Base-by-base conservation (phyloP, 2,797 vertebrate genomes). In the Bradypodion ventrale region DNA sequence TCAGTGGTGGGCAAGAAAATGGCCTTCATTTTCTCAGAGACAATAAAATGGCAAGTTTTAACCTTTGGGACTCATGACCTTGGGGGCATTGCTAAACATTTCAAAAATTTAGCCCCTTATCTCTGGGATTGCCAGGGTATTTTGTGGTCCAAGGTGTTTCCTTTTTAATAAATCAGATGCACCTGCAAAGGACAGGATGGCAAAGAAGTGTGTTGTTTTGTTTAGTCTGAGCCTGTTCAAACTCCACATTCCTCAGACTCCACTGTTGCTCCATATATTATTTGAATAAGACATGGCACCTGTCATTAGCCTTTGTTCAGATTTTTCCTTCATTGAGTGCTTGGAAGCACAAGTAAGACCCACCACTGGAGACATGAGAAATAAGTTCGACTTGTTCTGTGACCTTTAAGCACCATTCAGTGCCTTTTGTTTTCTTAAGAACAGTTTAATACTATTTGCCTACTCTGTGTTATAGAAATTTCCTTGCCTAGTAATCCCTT, bases 231-330 rank as follows among this genome's bases (percentile, higher is more conserved):
- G 85, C 89, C 92, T 93, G 94, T 95, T 91, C 91, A 93, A 90
- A 91, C 87, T 89, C 76, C 91, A 78, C 95, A 95, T 95, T 95
- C 95, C 92, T 95, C 89, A 85, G 83, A 37, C 46, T 89, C 91
- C 66, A 83, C 78, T 85, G 60, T 92, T 92, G 89, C 93, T 92
- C 89, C 91, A 89, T 93, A 88, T 90, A 88, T 95, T 94, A 94
- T 94, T 95, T 94, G 95, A 91, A 94, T 94, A 93, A 89, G 91
- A 94, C 95, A 94, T 88, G 88, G 92, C 90, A 88, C 89, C 92
- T 95, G 95, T 93, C 93, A 93, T 94, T 94, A 95, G 94, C 89
- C 93, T 95, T 93, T 72, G 91, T 92, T 90, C 91, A 89, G 90
- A 87, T 80, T 69, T 68, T 81, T 92, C 92, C 90, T 89, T 90